These are phyloP conservation scores for Acrossocheilus wenchowensis DNA, from an alignment of 2,797 vertebrate genomes.

Conservation along the genomic window DNA sequence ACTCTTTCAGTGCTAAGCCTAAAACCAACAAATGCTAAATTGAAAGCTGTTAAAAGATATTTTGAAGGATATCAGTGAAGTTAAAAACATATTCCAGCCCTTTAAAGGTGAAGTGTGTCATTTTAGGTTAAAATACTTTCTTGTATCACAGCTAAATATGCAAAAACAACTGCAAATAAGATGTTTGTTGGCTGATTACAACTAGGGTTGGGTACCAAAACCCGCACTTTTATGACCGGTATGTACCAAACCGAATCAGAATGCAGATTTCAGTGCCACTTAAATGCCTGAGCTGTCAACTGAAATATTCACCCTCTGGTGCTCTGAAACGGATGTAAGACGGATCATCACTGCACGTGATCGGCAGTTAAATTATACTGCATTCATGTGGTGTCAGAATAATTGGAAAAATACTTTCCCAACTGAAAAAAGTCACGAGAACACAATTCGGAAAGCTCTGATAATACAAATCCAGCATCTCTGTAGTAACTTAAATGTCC, in stretches of 20 bases:
- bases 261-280: not conserved
- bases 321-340: not conserved
- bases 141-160: not conserved
- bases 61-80: not conserved
- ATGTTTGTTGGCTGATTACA: not conserved
- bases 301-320: not conserved
- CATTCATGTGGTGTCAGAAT: not conserved
- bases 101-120: not conserved
- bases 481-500: no score
- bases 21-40: not conserved
- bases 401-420: not conserved
- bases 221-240: not conserved
- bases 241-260: not conserved
- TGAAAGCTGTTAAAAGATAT: constrained; percentile 20
- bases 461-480: no score
- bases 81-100: not conserved
- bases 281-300: not conserved
- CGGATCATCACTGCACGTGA: not conserved
- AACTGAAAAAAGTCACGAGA: no score
- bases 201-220: not conserved
- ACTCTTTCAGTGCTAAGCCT: constrained; percentile 1
- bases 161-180: not conserved
- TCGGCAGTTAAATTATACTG: not conserved
- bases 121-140: not conserved
- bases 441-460: not conserved